These are phyloP conservation scores for Urophycis tenuis DNA, from an alignment of 2,797 vertebrate genomes.

Conservation along the genomic window DNA sequence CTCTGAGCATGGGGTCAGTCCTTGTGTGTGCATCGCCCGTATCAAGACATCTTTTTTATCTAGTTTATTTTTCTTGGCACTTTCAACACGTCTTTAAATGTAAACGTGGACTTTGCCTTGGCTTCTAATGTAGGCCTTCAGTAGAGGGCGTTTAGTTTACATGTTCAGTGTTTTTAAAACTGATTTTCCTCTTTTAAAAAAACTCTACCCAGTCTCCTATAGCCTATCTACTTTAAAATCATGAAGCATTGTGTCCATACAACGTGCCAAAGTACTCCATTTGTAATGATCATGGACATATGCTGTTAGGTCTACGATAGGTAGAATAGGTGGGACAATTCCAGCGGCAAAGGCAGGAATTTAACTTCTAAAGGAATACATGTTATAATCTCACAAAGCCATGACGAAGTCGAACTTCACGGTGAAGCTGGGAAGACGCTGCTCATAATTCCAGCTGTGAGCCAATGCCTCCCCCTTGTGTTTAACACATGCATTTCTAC, in stretches of 20 bases:
- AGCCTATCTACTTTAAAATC: too few species aligned
- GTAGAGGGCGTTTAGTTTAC: too few species aligned
- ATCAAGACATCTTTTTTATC: not conserved
- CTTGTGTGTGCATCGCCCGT: not conserved
- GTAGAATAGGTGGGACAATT: not conserved
- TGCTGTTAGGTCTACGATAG: not conserved
- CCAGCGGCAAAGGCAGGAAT: not conserved
- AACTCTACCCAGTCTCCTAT: too few species aligned
- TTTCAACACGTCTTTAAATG: not conserved
- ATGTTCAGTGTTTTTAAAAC: too few species aligned
- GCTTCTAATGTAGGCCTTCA: not conserved
- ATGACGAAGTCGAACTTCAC: not conserved
- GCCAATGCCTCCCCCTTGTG: slow-evolving; percentile 59
- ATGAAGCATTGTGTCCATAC: too few species aligned
- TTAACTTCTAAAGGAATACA: not conserved
- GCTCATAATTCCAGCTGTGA: slow-evolving; percentile 34
- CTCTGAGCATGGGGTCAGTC: not conserved
- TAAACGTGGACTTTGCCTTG: not conserved
- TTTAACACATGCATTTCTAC: slow-evolving; percentile 27
- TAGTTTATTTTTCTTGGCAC: not conserved
- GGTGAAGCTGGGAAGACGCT: not conserved
- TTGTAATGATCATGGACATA: not conserved
- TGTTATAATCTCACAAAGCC: not conserved
- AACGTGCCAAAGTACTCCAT: not conserved
- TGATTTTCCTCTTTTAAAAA: too few species aligned